Evolutionary conservation across 2,113 vertebrate species (phyloP), one percentile per base, ranked within the genome.

Genomic region (Lampris incognitus): DNA sequence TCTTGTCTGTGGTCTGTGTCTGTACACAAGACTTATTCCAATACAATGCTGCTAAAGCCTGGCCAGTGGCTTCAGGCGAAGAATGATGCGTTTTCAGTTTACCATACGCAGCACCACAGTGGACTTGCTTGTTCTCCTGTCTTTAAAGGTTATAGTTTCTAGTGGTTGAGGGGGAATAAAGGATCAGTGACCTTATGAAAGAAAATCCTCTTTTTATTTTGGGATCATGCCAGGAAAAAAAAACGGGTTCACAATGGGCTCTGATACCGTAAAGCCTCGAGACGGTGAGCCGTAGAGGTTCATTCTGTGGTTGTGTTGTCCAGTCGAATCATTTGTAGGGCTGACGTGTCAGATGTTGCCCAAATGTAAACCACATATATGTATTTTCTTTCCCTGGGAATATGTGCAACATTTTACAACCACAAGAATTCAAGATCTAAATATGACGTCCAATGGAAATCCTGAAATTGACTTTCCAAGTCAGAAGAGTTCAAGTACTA

Each of bases 1-100:
- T 71, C 69, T 79, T 81, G 83, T 85, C 78, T 91, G 72, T 89
- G 81, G 91, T 90, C 84, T 76, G 65, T 63, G 70, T 67, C 65
- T 62, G 36, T 48, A 60, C 62, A 63, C 64, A 39, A 61, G 61
- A 48, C 42, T 63, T 11, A 13, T 6, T 9, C 5, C n/a, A 57
- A 37, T 24, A 63, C 5, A 48, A 13, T 54, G 68, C 64, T 42
- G 79, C 56, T 82, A 49, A 39, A 71, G 72, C 40, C 37, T 63
- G 6, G 68, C 77, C 59, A 74, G 50, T 3, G 55, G 69, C 69
- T 40, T 69, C 44, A 81, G 42, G 42, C 55, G 46, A 66, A 13
- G 13, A n/a, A 44, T 74, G 72, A 52, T 57, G 46, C 48, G 24
- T 24, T 24, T 24, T 24, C 24, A 24, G 24, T 24, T 24, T 24